These are phyloP conservation scores for Stercorarius parasiticus DNA, from an alignment of 2,113 vertebrate genomes.

Conservation along the genomic window DNA sequence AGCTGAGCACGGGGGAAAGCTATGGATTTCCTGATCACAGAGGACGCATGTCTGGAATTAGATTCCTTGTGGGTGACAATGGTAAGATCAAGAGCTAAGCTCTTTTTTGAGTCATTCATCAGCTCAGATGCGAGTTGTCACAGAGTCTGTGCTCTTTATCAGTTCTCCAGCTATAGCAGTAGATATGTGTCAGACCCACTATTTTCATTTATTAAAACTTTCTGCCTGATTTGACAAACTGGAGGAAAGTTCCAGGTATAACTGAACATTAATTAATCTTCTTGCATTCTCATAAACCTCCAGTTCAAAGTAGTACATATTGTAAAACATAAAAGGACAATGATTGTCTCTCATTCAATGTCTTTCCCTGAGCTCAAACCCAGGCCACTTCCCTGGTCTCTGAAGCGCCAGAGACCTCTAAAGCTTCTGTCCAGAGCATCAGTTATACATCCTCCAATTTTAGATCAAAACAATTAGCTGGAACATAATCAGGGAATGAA, in stretches of 20 bases:
- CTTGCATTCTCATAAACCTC: not conserved
- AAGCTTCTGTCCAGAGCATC: not conserved
- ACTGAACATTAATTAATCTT: not conserved
- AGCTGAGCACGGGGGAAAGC: not conserved
- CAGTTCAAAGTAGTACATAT: not conserved
- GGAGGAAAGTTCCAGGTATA: conserved; percentile 10
- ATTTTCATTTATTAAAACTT: conserved; percentile 37
- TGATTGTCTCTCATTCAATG: not conserved
- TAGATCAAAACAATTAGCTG: not conserved
- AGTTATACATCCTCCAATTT: not conserved
- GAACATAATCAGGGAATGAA: not conserved
- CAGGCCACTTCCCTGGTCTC: not conserved
- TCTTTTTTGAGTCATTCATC: conserved; percentile 54
- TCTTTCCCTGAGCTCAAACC: not conserved
- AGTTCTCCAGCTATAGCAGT: not conserved
- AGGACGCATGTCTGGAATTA: not conserved
- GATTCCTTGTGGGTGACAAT: not conserved
- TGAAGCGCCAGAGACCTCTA: not conserved
- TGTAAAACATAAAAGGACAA: not conserved
- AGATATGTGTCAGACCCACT: conserved; percentile 22
- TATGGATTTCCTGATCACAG: not conserved
- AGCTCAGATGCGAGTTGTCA: conserved; percentile 39
- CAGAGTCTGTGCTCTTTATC: conserved; percentile 10
- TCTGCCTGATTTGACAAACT: conserved; percentile 3
- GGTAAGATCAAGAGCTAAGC: not conserved